Conservation (phyloP, 2,797 vertebrate genomes). For the Cynodonichthys magdalenae region DNA sequence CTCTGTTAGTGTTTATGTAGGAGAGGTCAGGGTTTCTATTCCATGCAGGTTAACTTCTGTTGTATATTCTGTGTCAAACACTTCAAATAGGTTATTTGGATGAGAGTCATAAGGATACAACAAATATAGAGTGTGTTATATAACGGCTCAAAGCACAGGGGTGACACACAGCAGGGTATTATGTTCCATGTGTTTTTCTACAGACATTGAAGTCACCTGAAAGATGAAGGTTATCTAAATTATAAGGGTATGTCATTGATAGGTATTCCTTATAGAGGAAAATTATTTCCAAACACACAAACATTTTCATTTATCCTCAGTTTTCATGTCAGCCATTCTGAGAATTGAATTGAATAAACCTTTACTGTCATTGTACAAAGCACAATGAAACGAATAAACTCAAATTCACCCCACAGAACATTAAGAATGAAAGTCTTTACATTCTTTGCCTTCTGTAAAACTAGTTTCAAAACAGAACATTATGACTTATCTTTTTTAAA, state of each 20-base stretch:
- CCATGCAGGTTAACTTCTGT: conserved; percentile 65
- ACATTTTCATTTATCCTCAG: neutral
- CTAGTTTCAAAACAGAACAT: neutral
- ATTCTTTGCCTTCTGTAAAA: neutral
- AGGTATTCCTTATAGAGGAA: too few relatives aligned
- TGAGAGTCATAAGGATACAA: conserved; percentile 49
- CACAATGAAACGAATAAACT: too few relatives aligned
- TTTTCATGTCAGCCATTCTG: too few relatives aligned
- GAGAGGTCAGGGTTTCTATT: conserved; percentile 79
- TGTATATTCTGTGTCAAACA: conserved; percentile 57
- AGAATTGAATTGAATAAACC: too few relatives aligned
- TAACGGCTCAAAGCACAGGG: conserved; percentile 16
- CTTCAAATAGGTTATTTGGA: conserved; percentile 50
- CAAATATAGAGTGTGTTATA: conserved; percentile 38
- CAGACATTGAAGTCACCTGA: neutral
- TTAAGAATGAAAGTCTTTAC: neutral
- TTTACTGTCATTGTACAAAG: too few relatives aligned
- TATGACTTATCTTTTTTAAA: neutral
- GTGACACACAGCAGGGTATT: conserved; percentile 15
- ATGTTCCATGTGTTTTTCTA: conserved; percentile 8
- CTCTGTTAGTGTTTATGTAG: conserved; percentile 74
- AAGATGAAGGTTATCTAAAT: conserved; percentile 18
- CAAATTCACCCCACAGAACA: neutral
- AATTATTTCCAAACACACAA: conserved; percentile 1
- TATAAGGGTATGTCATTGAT: conserved; percentile 2